Conservation (phyloP, 2,888 invertebrate species). For the Limnephilus auricula region DNA sequence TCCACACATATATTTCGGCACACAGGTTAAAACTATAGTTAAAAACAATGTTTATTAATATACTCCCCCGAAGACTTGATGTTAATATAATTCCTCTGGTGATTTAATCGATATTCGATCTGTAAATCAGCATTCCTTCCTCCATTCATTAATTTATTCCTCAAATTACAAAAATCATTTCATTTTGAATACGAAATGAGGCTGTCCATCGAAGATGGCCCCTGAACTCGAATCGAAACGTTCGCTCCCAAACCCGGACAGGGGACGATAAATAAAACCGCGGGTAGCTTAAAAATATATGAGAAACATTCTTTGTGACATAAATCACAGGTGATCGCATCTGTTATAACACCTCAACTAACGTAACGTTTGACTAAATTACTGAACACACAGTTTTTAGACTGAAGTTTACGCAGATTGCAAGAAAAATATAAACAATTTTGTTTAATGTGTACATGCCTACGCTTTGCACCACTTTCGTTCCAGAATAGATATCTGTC, state of each 20-base stretch:
- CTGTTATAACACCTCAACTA: conserved; percentile 52
- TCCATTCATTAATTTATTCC: background rate
- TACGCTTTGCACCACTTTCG: no score
- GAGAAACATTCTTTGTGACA: conserved; percentile 55
- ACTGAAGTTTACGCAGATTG: background rate
- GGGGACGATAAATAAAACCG: conserved; percentile 54
- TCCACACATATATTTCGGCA: no score
- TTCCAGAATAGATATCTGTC: no score
- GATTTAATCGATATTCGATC: background rate
- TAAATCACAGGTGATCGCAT: conserved; percentile 57
- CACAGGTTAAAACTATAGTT: no score
- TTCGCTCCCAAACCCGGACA: conserved; percentile 47
- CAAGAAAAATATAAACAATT: background rate
- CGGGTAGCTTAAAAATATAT: conserved; percentile 53
- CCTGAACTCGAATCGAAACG: conserved; percentile 44
- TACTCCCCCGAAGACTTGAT: no score
- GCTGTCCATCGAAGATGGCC: conserved; percentile 35
- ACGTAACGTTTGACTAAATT: background rate
- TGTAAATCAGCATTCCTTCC: background rate
- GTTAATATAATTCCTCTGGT: background rate
- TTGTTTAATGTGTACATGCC: background rate
- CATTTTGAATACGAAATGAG: conserved; percentile 18
- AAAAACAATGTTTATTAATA: no score
- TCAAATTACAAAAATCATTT: conserved; percentile 23
- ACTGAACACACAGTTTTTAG: conserved; percentile 34